Evolutionary conservation across 2,113 vertebrate genomes (phyloP).

Genomic region (Xyrauchen texanus): DNA sequence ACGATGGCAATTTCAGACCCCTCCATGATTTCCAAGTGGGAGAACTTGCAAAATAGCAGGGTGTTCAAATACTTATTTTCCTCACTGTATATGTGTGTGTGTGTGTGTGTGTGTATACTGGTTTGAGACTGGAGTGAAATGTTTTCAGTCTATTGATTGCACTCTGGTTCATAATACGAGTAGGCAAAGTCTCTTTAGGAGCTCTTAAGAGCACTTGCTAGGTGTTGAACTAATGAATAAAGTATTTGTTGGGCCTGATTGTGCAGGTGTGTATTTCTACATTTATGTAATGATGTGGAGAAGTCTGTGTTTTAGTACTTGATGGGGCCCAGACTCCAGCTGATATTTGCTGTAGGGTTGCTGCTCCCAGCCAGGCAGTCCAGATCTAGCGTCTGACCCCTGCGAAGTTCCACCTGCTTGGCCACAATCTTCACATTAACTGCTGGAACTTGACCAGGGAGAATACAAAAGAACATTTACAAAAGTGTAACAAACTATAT

Average conservation of each 20-base stretch:
- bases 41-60: no score
- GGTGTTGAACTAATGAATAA: not conserved
- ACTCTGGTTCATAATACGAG: not conserved
- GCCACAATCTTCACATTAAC: conserved; percentile 74
- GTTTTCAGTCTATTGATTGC: not conserved
- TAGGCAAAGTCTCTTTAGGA: not conserved
- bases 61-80: no score
- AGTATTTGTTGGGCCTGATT: not conserved
- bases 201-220: not conserved
- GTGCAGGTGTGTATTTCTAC: not conserved
- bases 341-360: conserved; percentile 77
- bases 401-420: conserved; percentile 63
- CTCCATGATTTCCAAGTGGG: no score
- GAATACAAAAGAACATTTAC: not conserved
- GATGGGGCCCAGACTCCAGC: conserved; percentile 76
- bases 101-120: no score
- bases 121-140: not conserved
- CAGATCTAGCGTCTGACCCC: conserved; percentile 74
- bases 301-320: conserved; percentile 65
- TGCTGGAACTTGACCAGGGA: conserved; percentile 72
- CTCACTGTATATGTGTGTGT: no score
- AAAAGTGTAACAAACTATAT: no score
- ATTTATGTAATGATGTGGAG: not conserved
- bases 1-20: no score
- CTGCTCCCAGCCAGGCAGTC: conserved; percentile 84